Conservation (phyloP, 2,113 vertebrate genomes). For the Marcusenius ussheri region DNA sequence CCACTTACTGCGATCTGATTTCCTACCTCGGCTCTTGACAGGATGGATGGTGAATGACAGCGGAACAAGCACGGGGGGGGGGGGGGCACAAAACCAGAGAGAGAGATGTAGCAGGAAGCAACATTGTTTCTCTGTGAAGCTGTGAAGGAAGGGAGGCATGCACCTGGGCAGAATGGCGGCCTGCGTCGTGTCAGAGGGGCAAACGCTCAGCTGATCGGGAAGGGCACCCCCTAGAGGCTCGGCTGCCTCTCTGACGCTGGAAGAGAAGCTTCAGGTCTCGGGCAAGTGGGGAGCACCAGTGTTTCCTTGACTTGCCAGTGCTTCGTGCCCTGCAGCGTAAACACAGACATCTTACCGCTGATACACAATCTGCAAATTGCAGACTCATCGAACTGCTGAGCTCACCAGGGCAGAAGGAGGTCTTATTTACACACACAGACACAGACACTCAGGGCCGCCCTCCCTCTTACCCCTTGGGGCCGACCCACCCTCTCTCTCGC, state of each 20-base stretch:
- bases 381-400: neutral
- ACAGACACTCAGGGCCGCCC: neutral
- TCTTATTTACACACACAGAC: neutral
- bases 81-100: neutral
- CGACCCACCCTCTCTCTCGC: no score
- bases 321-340: slow-evolving; percentile 40
- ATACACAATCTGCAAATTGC: slow-evolving; percentile 16
- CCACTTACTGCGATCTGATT: neutral
- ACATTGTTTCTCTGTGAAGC: neutral
- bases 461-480: no score
- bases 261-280: neutral
- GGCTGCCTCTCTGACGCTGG: neutral
- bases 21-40: neutral
- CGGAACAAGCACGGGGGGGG: neutral
- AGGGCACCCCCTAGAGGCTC: neutral
- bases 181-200: neutral
- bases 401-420: neutral
- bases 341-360: slow-evolving; percentile 35
- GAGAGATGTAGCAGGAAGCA: neutral
- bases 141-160: neutral
- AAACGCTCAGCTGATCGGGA: neutral
- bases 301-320: slow-evolving; percentile 15
- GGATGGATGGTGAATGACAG: slow-evolving; percentile 8
- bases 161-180: neutral
- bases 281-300: neutral